A percentile compares a stretch with the other conserved stretches of the same genome.
Conservation (phyloP, 1,140 invertebrate species). For the Drosophila ficusphila region DNA sequence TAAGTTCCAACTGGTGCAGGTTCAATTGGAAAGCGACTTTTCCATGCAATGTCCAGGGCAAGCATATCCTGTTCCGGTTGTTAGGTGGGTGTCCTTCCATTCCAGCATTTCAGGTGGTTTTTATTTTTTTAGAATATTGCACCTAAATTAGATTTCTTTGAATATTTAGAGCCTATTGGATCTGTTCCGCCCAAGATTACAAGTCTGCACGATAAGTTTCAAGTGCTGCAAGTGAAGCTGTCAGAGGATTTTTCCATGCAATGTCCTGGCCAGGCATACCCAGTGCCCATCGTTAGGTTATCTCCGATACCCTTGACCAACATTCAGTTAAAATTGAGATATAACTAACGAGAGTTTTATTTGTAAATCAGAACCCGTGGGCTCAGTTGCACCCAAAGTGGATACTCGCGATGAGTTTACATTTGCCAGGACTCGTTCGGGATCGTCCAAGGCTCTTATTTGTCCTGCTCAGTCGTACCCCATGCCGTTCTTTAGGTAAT, state of each 20-base stretch:
- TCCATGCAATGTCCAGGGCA: conserved; percentile 87
- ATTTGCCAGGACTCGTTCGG: conserved; percentile 81
- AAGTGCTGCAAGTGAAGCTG: conserved; percentile 85
- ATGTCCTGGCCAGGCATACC: conserved; percentile 89
- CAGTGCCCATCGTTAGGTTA: conserved; percentile 88
- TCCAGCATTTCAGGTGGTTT: conserved; percentile 14
- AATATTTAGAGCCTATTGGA: conserved; percentile 87
- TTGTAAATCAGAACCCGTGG: conserved; percentile 87
- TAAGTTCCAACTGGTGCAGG: conserved; percentile 85
- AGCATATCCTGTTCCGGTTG: conserved; percentile 87
- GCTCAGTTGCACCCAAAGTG: conserved; percentile 89
- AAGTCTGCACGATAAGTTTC: conserved; percentile 85
- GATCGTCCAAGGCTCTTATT: conserved; percentile 85
- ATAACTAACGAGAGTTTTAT: background rate
- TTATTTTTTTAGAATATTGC: background rate
- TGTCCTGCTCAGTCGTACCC: conserved; percentile 89
- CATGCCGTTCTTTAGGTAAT: conserved; percentile 87
- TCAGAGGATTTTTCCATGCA: conserved; percentile 86
- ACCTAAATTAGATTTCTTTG: background rate
- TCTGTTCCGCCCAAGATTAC: conserved; percentile 88
- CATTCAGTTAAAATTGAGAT: conserved; percentile 28
- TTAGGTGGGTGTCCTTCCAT: conserved; percentile 85
- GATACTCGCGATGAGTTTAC: conserved; percentile 85
- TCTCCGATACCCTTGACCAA: conserved; percentile 39
- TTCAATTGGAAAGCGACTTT: conserved; percentile 86